Conservation (phyloP, 2,888 invertebrate species). For the Malthinus seriepunctatus region DNA sequence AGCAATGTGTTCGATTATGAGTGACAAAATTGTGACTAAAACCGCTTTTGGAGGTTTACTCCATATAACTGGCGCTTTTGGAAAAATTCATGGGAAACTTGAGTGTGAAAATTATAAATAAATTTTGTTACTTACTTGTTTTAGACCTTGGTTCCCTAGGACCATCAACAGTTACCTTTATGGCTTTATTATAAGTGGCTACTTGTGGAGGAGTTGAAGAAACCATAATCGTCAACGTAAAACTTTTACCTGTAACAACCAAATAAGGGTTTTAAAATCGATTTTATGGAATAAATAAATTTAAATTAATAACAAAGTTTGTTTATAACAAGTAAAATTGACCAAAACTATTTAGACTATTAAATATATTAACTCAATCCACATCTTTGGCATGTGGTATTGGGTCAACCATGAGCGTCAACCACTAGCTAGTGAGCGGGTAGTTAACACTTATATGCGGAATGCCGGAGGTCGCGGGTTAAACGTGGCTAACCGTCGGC, state of each 20-base stretch:
- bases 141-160: conserved; percentile 94
- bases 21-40: no score
- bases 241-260: conserved; percentile 90
- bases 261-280: conserved; percentile 26
- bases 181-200: conserved; percentile 93
- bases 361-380: conserved; percentile 30
- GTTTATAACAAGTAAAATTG: conserved; percentile 1
- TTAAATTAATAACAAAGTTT: not conserved
- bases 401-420: conserved; percentile 31
- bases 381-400: conserved; percentile 31
- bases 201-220: conserved; percentile 95
- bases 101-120: not conserved
- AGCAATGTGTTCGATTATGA: no score
- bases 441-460: conserved; percentile 40
- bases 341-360: conserved; percentile 15
- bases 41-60: no score
- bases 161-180: conserved; percentile 98
- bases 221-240: conserved; percentile 94
- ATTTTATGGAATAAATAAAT: not conserved
- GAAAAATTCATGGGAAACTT: not conserved
- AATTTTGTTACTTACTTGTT: conserved; percentile 72
- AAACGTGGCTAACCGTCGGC: conserved; percentile 38
- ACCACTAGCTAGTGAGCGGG: conserved; percentile 30
- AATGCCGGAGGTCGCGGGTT: conserved; percentile 45
- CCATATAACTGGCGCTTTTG: no score